Conservation (phyloP, 2,888 invertebrate species). For the Ditylenchus weischeri region DNA sequence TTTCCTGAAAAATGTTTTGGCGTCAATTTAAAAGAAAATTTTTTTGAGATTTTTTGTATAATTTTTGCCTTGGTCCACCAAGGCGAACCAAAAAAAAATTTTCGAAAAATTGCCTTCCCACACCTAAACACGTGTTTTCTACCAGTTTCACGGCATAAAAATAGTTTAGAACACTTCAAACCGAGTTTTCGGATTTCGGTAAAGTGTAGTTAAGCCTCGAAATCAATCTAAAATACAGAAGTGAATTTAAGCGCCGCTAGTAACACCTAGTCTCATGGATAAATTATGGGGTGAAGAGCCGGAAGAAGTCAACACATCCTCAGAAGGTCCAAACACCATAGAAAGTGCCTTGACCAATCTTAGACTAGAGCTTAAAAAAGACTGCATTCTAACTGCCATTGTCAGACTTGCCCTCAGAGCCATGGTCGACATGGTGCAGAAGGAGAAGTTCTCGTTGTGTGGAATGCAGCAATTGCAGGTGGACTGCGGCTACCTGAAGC, state of each 20-base stretch:
- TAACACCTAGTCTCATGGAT: conserved; percentile 22
- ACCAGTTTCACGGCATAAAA: no score
- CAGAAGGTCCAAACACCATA: conserved; percentile 68
- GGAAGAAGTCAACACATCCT: conserved; percentile 60
- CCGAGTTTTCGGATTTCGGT: no score
- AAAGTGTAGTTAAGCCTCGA: no score
- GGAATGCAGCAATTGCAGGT: conserved; percentile 92
- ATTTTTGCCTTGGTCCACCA: no score
- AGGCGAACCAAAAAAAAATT: no score
- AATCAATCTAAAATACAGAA: background rate
- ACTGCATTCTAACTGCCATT: conserved; percentile 80
- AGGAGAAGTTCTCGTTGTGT: conserved; percentile 89
- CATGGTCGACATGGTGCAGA: conserved; percentile 87
- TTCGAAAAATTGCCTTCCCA: no score
- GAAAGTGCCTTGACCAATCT: conserved; percentile 75
- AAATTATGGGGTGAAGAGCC: conserved; percentile 24
- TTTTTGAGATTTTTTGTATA: no score
- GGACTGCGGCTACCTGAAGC: conserved; percentile 89
- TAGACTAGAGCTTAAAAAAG: conserved; percentile 73
- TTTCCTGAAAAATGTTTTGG: no score
- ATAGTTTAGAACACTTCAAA: no score
- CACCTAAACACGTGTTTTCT: no score
- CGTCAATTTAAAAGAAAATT: no score
- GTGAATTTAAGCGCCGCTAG: conserved; percentile 15
- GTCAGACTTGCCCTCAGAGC: conserved; percentile 71